A percentile compares a stretch with the other conserved stretches of the same genome.
These are phyloP conservation scores for Axinella damicornis DNA, from an alignment of 37 sponge, comb jelly and placozoan genomes.

Conservation along the genomic window DNA sequence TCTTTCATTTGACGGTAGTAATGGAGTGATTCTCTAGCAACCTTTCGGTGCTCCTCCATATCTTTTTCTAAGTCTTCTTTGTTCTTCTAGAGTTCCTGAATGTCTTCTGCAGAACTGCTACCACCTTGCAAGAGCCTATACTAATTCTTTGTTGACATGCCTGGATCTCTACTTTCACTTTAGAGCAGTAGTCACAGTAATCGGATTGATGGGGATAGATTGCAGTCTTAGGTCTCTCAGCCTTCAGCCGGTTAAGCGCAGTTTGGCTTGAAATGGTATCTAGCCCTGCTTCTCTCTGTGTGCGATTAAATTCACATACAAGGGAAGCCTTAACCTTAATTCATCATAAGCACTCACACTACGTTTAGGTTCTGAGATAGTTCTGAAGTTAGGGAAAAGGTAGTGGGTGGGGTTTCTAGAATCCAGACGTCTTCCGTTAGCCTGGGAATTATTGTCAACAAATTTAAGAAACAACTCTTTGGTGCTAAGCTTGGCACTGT, in stretches of 20 bases:
- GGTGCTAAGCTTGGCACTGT: background rate
- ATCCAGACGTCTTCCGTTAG: constrained; percentile 39
- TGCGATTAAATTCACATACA: constrained; percentile 23
- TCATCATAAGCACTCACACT: constrained; percentile 3
- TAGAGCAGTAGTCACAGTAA: constrained; percentile 52
- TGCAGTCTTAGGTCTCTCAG: constrained; percentile 33
- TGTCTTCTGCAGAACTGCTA: background rate
- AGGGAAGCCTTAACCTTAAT: constrained; percentile 21
- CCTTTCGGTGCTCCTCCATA: constrained; percentile 15
- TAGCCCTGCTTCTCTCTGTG: constrained; percentile 10
- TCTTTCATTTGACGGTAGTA: constrained; percentile 42
- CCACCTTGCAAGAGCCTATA: constrained; percentile 38
- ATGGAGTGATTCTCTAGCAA: constrained; percentile 24
- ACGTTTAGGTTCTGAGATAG: constrained; percentile 18
- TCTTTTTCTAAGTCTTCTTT: background rate
- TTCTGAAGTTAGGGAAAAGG: constrained; percentile 31
- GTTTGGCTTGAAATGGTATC: constrained; percentile 12
- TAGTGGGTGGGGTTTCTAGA: constrained; percentile 25
- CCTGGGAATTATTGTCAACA: constrained; percentile 38
- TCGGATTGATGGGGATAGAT: constrained; percentile 51
- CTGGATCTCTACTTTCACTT: constrained; percentile 25
- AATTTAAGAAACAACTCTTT: constrained; percentile 17
- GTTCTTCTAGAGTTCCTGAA: constrained; percentile 3
- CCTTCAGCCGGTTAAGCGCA: constrained; percentile 27
- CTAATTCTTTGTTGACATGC: constrained; percentile 2